Conservation (phyloP, 2,113 vertebrate genomes). For the Gymnogyps californianus region DNA sequence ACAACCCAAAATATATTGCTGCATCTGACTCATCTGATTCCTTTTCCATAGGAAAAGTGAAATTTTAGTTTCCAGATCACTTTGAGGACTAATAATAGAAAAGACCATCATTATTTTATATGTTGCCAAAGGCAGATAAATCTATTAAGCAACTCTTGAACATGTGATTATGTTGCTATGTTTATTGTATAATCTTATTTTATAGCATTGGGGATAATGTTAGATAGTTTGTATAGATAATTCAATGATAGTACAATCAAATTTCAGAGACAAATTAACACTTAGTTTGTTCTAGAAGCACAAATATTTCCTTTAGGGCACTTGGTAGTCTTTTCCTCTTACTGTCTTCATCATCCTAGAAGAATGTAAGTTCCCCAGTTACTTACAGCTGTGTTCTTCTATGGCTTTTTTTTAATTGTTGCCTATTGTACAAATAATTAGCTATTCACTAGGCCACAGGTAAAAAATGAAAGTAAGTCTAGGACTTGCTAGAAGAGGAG, state of each 20-base stretch:
- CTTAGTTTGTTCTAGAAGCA: neutral
- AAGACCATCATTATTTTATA: neutral
- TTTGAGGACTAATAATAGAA: neutral
- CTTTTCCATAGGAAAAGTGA: neutral
- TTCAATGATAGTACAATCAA: neutral
- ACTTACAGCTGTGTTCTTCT: neutral
- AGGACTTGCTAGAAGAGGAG: neutral
- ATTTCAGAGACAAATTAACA: neutral
- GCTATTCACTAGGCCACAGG: neutral
- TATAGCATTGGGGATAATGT: neutral
- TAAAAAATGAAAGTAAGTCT: neutral
- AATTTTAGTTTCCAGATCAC: neutral
- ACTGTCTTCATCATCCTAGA: neutral
- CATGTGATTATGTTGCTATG: neutral
- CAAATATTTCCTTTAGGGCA: neutral
- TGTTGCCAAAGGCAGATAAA: neutral
- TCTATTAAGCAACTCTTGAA: neutral
- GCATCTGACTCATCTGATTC: neutral
- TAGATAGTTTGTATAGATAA: neutral
- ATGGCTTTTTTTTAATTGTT: neutral
- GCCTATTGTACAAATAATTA: neutral
- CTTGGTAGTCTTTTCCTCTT: neutral
- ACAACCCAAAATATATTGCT: neutral
- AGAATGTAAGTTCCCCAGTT: neutral
- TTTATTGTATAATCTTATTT: neutral